Conservation (phyloP, 2,797 vertebrate genomes). For the Spea hammondii region DNA sequence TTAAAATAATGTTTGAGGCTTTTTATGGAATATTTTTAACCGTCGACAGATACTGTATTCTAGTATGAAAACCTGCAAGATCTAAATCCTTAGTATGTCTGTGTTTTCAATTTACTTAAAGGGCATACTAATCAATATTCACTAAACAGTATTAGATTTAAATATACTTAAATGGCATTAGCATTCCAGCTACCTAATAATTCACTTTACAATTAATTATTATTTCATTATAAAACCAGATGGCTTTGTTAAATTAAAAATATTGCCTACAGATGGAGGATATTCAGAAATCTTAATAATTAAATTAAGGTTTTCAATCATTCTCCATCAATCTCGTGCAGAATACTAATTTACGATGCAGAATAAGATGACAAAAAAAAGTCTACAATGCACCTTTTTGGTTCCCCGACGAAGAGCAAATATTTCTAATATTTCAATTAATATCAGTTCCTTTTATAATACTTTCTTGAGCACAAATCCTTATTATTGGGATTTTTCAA, state of each 20-base stretch:
- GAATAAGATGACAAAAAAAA: neutral
- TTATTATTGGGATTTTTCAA: conserved; percentile 13
- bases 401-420: neutral
- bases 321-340: neutral
- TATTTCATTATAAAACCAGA: neutral
- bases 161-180: neutral
- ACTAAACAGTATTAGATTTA: neutral
- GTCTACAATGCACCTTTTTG: neutral
- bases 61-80: no score
- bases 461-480: neutral
- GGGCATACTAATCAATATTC: neutral
- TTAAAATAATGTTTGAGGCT: no score
- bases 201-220: neutral
- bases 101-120: no score
- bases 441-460: neutral
- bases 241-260: neutral
- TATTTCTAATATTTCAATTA: neutral
- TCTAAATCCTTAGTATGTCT: no score
- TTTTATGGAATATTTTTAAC: no score
- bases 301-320: conserved; percentile 1
- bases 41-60: no score
- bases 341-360: neutral
- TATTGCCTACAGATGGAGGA: neutral
- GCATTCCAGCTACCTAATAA: neutral
- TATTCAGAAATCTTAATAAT: conserved; percentile 1